Evolutionary conservation across 2,797 vertebrate genomes (phyloP), one percentile per base, ranked within the genome.

Genomic region (Siniperca obscura): DNA sequence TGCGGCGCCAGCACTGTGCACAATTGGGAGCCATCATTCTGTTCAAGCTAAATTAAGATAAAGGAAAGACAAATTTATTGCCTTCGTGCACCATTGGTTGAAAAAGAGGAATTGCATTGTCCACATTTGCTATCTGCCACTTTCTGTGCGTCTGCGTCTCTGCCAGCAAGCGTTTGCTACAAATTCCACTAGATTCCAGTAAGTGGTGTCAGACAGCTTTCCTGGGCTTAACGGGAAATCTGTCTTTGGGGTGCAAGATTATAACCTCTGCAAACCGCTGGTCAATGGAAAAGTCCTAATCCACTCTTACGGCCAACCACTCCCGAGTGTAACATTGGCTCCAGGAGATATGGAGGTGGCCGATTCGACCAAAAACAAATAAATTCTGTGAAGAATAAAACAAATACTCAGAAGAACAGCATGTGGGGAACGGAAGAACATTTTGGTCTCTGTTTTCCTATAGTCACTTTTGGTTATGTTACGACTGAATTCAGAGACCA

Each of bases 311-410:
- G 91, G 87, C 88, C 85, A 86, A 91, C 92, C 89, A 85, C 89
- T 92, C 92, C 91, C 50, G 85, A 67, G 89, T 90, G 91, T 89
- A 92, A 92, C 84, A 83, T 86, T 93, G 94, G 92, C 89, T 90
- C 86, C 62, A 40, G 88, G 80, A 91, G 89, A 91, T 88, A 90
- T 12, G 67, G 91, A 94, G 92, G 91, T 93, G 91, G 92, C 91
- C 80, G 88, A 93, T 92, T 93, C 93, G 89, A 95, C 94, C 94
- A 93, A 95, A 95, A 91, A 93, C 82, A 95, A 95, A 95, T 95
- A 94, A 93, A 95, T 95, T 90, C 77, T 78, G 75, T 68, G 80
- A 94, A 91, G 86, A 90, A 91, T 88, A 83, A 94, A 93, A 90
- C 89, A 92, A 93, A 94, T 90, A 87, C 84, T 82, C 78, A 70